A percentile compares a stretch with the other conserved stretches of the same genome.
Conservation (phyloP, 30 jellyfish, hydroid and myxozoan species). For the Nemopilema nomurai region DNA sequence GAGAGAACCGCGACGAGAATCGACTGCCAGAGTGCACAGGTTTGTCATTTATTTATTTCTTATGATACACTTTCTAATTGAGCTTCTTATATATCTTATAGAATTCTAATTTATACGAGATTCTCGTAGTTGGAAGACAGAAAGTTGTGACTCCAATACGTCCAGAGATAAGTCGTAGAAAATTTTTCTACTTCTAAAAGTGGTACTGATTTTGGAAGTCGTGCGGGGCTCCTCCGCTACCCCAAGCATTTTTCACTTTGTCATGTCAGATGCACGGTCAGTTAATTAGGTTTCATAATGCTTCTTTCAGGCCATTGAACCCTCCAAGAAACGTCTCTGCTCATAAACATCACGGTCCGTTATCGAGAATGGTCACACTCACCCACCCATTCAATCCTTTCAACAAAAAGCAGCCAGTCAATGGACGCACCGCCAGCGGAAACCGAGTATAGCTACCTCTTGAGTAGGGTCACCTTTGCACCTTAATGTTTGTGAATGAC, state of each 20-base stretch:
- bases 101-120: no score
- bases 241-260: no score
- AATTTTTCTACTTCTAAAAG: no score
- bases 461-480: background rate
- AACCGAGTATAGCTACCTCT: slow-evolving; percentile 33
- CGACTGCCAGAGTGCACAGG: slow-evolving; percentile 89
- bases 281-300: background rate
- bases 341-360: slow-evolving; percentile 78
- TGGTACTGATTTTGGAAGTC: no score
- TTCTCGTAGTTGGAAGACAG: no score
- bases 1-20: slow-evolving; percentile 76
- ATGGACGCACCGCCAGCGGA: slow-evolving; percentile 76
- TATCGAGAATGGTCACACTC: slow-evolving; percentile 80
- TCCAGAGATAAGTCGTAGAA: no score
- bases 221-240: no score
- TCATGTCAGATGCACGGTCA: background rate
- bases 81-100: no score
- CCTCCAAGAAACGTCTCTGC: slow-evolving; percentile 48
- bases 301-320: slow-evolving; percentile 44
- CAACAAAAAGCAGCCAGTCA: slow-evolving; percentile 59
- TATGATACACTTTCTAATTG: no score
- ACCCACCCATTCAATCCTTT: slow-evolving; percentile 92
- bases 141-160: no score
- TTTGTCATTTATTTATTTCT: slow-evolving; percentile 2
- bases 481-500: background rate